Evolutionary conservation across 2,888 invertebrate species (phyloP), one percentile per base, ranked within the genome.

Genomic region (Auanema freiburgensis): DNA sequence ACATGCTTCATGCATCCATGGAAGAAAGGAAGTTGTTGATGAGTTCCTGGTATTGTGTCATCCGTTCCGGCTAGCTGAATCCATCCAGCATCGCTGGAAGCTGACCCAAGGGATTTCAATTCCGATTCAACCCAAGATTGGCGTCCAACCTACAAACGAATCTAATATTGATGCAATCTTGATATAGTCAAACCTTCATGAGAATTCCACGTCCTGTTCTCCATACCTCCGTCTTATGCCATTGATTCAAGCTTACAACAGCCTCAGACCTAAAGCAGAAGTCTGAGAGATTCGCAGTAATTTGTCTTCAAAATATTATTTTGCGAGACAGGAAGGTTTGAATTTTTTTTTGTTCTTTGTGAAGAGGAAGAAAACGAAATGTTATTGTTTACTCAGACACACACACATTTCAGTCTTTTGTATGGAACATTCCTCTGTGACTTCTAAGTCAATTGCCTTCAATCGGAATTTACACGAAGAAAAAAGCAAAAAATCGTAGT

Each of bases 161-260:
- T 16, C 8, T 50, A n/a, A 50, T 18, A 21, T 16, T 43, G 18
- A 57, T 16, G 11, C 25, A 11, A 33, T 23, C 5, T 16, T 40
- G 14, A 14, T n/a, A 25, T 18, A 14, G 42, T 3, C 18, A 12
- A n/a, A 69, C 69, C 55, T 71, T 75, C 54, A 75, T 59, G 10
- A 75, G 65, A 2, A 75, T 59, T 41, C 74, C 73, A 18, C 63
- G 60, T 5, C 77, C 77, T 49, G 66, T 71, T 60, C 77, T 57
- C 71, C 73, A 77, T 25, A 72, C 64, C 60, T 75, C 73, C n/a
- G 72, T 24, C 44, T 67, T 73, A 59, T 77, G 77, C 77, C 77
- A 77, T 14, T 62, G 58, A 52, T 73, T 62, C 52, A 76, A 50
- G 21, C 67, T 61, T 23, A 76, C 65, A 10, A 64, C 62, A 11